A percentile compares a stretch with the other conserved stretches of the same genome.
Conservation (phyloP, 2,888 invertebrate genomes). For the Heliconius ismenius region DNA sequence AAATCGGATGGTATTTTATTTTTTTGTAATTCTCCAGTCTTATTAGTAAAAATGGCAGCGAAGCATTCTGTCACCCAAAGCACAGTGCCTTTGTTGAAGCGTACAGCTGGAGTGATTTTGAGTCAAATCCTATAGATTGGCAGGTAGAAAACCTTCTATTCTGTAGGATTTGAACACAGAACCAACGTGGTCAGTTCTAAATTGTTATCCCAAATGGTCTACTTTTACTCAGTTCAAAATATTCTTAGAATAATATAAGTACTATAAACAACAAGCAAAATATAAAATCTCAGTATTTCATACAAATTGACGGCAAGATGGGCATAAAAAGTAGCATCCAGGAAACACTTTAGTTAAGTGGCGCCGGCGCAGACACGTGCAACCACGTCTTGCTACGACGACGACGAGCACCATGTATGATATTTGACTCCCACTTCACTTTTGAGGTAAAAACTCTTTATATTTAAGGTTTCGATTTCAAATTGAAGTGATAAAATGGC, state of each 20-base stretch:
- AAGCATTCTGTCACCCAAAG: too few relatives aligned
- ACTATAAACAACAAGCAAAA: background rate
- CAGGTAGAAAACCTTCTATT: too few relatives aligned
- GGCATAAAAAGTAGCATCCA: slow-evolving; percentile 15
- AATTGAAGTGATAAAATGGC: background rate
- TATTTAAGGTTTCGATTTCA: background rate
- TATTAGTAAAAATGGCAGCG: too few relatives aligned
- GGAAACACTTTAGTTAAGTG: slow-evolving; percentile 26
- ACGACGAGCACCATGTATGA: background rate
- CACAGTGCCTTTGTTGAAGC: too few relatives aligned
- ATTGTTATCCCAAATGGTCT: background rate
- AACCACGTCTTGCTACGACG: slow-evolving; percentile 6
- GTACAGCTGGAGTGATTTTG: too few relatives aligned
- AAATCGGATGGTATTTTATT: too few relatives aligned
- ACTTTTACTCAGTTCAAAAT: background rate
- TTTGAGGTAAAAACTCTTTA: slow-evolving; percentile 9
- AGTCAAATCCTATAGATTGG: too few relatives aligned
- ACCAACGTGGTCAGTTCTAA: background rate
- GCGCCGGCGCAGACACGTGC: slow-evolving; percentile 24
- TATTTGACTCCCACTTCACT: slow-evolving; percentile 5
- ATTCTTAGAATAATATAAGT: background rate
- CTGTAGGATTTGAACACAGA: too few relatives aligned
- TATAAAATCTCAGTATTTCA: background rate
- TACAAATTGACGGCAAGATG: background rate
- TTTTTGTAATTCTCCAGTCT: too few relatives aligned